Evolutionary conservation across 2,888 invertebrate species (phyloP).

Genomic region (Zhuqinia jingwanae): DNA sequence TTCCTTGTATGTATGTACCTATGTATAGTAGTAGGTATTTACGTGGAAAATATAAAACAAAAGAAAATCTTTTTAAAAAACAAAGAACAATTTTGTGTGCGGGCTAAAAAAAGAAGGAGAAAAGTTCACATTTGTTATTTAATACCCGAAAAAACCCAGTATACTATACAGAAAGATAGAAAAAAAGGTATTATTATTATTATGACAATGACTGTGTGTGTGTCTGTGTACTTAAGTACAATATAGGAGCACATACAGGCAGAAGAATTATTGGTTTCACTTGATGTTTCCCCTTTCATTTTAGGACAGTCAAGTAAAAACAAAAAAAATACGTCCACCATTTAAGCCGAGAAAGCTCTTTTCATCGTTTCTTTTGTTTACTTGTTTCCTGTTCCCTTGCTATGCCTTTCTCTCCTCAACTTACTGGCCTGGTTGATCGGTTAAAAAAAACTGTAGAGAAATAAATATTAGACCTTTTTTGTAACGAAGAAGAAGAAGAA

Average conservation of each 20-base stretch:
- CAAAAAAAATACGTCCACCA: conserved; percentile 35
- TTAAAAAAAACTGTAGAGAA: too few species aligned
- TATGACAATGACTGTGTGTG: conserved; percentile 12
- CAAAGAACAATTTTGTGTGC: too few species aligned
- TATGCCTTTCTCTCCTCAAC: not conserved
- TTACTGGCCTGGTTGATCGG: not conserved
- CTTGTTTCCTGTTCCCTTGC: too few species aligned
- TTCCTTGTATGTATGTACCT: not conserved
- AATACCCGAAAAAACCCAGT: too few species aligned
- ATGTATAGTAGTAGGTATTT: too few species aligned
- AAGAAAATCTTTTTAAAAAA: too few species aligned
- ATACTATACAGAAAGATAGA: too few species aligned
- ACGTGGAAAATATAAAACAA: too few species aligned
- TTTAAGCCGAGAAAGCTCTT: conserved; percentile 45
- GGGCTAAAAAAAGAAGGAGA: too few species aligned
- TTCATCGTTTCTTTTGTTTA: conserved; percentile 34
- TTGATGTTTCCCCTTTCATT: conserved; percentile 20
- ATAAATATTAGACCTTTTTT: conserved; percentile 7
- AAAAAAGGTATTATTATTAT: too few species aligned
- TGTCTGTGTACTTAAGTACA: not conserved
- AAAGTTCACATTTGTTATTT: too few species aligned
- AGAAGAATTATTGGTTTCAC: conserved; percentile 52
- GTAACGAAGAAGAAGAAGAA: too few species aligned
- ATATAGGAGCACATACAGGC: not conserved
- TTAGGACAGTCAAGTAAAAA: conserved; percentile 51